Base-by-base conservation (phyloP, 2,888 invertebrate genomes). In the Malacosoma neustria region DNA sequence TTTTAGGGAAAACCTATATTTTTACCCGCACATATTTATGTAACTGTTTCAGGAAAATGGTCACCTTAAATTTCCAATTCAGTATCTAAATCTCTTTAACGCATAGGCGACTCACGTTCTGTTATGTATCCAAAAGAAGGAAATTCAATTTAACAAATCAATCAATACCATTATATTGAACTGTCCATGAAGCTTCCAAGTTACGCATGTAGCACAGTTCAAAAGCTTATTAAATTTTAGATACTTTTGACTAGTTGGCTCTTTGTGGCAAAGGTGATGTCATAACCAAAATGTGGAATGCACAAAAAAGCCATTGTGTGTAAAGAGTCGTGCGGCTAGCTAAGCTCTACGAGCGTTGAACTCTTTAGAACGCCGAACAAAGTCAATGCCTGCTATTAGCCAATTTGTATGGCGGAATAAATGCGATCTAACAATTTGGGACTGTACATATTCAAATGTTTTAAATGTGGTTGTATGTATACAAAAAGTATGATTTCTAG, bases 221-320 rank as follows among this genome's bases (percentile, higher is more conserved):
- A 22, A 22, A 9, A 5, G 35, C 38, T 42, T 39, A 51, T 46
- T 47, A 44, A 43, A 48, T 39, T 39, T 55, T 22, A 4, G 5
- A 22, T 22, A 22, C 48, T 40, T 48, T 40, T 47, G 40, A 44
- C 47, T 46, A 52, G 52, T 51, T 46, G 50, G 48, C 22, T 22
- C 5, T 22, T 22, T 41, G 45, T 57, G 55, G 56, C 42, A 49
- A 42, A 44, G 72, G 56, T 85, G 84, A 85, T 82, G 84, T 85
- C 84, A 85, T 82, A 75, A 65, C 77, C 72, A 71, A 80, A 81
- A 76, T 55, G 57, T 63, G 72, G 68, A 62, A 62, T 72, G 67
- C 70, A 81, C 75, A 84, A 84, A 85, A 84, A 85, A 72, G 61
- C 75, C 61, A 81, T 85, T 85, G 84, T 84, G 84, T 84, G 72